phyloP scores from a whole-genome alignment of 1,140 invertebrate genomes.

The Oncopodura yosiiana region DNA sequence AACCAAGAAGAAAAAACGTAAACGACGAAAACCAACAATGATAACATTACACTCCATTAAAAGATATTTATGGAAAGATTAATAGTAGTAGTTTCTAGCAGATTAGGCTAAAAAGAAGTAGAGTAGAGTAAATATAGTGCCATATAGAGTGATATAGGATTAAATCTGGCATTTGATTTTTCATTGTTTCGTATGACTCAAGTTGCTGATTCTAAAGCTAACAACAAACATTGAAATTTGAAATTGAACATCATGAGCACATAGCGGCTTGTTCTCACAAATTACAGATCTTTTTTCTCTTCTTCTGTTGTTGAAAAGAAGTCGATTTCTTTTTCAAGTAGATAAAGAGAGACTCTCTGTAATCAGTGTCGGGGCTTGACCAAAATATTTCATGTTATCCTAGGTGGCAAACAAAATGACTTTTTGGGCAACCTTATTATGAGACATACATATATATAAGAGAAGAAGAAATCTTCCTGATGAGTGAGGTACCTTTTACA shows the following conservation, averaged over 20 bases:
- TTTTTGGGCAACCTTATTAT: constrained; percentile 2
- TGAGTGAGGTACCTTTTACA: too few relatives aligned
- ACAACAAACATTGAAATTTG: background rate
- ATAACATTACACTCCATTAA: too few relatives aligned
- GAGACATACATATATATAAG: too few relatives aligned
- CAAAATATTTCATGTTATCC: constrained; percentile 27
- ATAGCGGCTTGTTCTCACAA: constrained; percentile 28
- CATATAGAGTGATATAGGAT: background rate
- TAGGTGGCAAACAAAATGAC: constrained; percentile 21
- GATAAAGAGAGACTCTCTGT: constrained; percentile 27
- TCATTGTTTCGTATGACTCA: too few relatives aligned
- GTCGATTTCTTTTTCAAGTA: constrained; percentile 28
- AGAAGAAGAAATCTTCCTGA: too few relatives aligned
- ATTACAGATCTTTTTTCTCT: constrained; percentile 26
- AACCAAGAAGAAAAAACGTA: too few relatives aligned
- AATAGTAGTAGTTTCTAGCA: constrained; percentile 5
- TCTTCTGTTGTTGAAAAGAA: constrained; percentile 24
- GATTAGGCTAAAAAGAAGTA: background rate
- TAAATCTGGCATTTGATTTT: too few relatives aligned
- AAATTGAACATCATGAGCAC: background rate
- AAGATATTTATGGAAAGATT: constrained; percentile 19
- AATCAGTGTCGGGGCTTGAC: constrained; percentile 29
- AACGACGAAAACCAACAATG: too few relatives aligned
- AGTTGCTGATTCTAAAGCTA: too few relatives aligned
- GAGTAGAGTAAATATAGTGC: constrained; percentile 1